A percentile compares a stretch with the other conserved stretches of the same genome.
phyloP scores from a whole-genome alignment of 2,113 vertebrate species.

The Corythornis vintsioides region DNA sequence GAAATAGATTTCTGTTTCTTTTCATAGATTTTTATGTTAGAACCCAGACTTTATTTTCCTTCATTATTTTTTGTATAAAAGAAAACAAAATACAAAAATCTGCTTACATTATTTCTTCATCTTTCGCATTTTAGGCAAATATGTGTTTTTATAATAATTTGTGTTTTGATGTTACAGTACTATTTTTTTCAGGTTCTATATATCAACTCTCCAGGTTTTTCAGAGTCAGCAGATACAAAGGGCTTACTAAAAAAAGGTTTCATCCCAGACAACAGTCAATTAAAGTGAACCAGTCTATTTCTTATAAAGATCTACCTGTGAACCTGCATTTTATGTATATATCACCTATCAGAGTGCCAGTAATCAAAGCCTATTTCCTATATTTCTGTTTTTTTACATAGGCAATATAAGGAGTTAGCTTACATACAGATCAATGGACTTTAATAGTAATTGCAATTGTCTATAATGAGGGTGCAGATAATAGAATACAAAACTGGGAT shows the following conservation, averaged over 20 bases:
- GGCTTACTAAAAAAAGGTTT: background rate
- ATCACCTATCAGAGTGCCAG: background rate
- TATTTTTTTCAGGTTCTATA: background rate
- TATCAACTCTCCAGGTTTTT: background rate
- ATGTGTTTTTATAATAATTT: background rate
- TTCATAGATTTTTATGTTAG: slow-evolving; percentile 1
- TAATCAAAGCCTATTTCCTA: background rate
- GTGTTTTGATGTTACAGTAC: background rate
- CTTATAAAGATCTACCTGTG: background rate
- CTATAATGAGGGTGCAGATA: background rate
- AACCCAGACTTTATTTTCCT: background rate
- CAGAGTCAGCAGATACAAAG: background rate
- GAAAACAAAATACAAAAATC: background rate
- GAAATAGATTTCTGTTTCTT: slow-evolving; percentile 27
- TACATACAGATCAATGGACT: background rate
- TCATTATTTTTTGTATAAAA: background rate
- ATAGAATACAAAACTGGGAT: background rate
- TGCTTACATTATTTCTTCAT: background rate
- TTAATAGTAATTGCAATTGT: background rate
- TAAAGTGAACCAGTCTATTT: background rate
- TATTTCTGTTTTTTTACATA: background rate
- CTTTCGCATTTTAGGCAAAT: background rate
- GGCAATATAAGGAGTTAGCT: background rate
- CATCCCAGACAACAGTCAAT: background rate
- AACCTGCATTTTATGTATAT: background rate